Base-by-base conservation (phyloP, 92 coral and sea anemone genomes). In the Pocillopora meandrina region DNA sequence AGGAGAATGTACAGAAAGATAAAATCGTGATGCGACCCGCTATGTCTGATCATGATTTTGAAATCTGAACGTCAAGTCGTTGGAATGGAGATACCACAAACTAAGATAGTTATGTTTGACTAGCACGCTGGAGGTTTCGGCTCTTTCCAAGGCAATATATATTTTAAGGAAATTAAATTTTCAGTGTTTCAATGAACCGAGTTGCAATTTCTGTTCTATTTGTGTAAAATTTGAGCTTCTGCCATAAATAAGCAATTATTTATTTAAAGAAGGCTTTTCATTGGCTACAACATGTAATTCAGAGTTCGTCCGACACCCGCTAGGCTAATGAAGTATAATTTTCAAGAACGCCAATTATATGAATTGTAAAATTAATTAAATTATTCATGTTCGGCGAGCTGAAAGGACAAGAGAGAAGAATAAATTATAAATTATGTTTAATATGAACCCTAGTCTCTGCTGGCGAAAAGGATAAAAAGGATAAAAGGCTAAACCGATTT, bases 131-230 rank as follows among this genome's bases (percentile, higher is more conserved):
- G 35, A 33, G 12, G 42, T 35, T 18, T 23, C 80, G 18, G 1
- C 19, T 11, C 56, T 60, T 55, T 76, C 69, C 60, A 60, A 61
- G 68, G 34, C 74, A 76, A 76, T 76, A 59, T 61, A 9, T 34
- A 36, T 10, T 17, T 60, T 9, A 16, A 33, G 80, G 80, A 60
- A 76, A 76, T 76, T 76, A 76, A 76, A 76, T 76, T 76, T 76
- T 33, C 33, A 23, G 26, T 12, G 20, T 76, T 59, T 33, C 70
- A 76, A 76, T 76, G 19, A 76, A 9, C 16, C 61, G 16, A 59
- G 56, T 60, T 60, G 20, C 34, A 60, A 60, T 34, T 76, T 76
- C 17, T 56, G 63, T 26, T 58, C 47, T 58, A 33, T 75, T 21
- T 10, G 78, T 21, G 65, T 0, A 59, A 66, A 76, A 76, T 17